These are phyloP conservation scores for Micromys minutus DNA, from an alignment of 2,113 vertebrate genomes.

Conservation along the genomic window DNA sequence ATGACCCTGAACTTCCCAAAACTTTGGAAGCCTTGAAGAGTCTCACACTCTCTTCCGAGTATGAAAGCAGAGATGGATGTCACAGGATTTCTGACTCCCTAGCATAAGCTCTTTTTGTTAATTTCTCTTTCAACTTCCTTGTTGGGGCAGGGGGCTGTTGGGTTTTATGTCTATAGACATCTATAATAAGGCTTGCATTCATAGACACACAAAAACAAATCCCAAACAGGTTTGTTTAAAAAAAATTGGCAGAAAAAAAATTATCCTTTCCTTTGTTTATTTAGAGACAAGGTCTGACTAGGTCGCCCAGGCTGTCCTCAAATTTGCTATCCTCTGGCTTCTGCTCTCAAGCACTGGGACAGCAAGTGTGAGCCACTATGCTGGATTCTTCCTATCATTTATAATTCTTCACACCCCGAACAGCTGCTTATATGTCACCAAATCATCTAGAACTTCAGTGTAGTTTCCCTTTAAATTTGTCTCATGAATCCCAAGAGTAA, in stretches of 20 bases:
- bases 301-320: not conserved
- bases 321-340: not conserved
- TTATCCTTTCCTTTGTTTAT: not conserved
- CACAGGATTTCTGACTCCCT: no score
- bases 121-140: no score
- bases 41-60: no score
- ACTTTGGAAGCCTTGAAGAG: no score
- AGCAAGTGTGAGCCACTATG: no score
- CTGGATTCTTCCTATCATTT: not conserved
- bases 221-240: not conserved
- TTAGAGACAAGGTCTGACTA: not conserved
- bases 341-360: not conserved
- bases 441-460: not conserved
- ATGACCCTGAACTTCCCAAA: no score
- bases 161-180: no score
- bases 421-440: not conserved
- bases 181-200: no score
- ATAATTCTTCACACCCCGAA: not conserved
- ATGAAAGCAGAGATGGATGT: no score
- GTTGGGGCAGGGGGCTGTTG: no score
- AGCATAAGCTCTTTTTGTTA: no score
- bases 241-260: not conserved
- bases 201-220: no score
- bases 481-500: not conserved
- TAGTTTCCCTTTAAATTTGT: not conserved